Base-by-base conservation (phyloP, 2,113 vertebrate species). In the Pseudolaguvia tuberculata region DNA sequence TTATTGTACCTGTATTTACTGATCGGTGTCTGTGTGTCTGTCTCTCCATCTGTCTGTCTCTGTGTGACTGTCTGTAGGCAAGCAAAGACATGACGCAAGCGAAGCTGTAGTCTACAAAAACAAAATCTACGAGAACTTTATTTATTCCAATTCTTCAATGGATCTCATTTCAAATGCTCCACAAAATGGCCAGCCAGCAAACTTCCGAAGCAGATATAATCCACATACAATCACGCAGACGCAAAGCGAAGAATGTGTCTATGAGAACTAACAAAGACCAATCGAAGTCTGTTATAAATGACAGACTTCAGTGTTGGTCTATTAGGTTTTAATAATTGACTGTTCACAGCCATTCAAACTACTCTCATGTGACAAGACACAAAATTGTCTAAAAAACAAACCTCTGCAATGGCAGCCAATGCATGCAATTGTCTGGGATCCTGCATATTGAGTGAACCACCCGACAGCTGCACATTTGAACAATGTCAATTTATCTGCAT, bases 111-210 rank as follows among this genome's bases (percentile, higher is more conserved):
- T 78, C 10, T 81, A 76, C 61, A 83, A 2, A 25, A 84, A 83
- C 69, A 81, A 79, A 72, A 66, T 83, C 9, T 84, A 84, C 12
- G 81, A 83, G 57, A 83, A 84, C 79, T 81, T 80, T 52, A 79
- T 35, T 71, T 76, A 78, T 15, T 50, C 76, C 63, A 78, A 3
- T 14, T 0, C 35, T 35, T 18, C 50, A 7, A 35, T 47, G 12
- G 62, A 35, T 23, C 17, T 55, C 2, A 21, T 12, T 25, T 2
- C 15, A 25, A 7, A 0, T n/a, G 13, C 57, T 48, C 23, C 1
- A 8, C 63, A 18, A 48, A 48, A 17, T 15, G 1, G 39, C 39
- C 42, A 52, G 27, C 13, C 57, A 50, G 10, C 47, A 21, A 29
- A 29, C 35, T 1, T 13, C 11, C 70, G 2, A 53, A 23, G 0